These are phyloP conservation scores for Casuarius casuarius DNA, from an alignment of 2,113 vertebrate genomes.

Conservation along the genomic window DNA sequence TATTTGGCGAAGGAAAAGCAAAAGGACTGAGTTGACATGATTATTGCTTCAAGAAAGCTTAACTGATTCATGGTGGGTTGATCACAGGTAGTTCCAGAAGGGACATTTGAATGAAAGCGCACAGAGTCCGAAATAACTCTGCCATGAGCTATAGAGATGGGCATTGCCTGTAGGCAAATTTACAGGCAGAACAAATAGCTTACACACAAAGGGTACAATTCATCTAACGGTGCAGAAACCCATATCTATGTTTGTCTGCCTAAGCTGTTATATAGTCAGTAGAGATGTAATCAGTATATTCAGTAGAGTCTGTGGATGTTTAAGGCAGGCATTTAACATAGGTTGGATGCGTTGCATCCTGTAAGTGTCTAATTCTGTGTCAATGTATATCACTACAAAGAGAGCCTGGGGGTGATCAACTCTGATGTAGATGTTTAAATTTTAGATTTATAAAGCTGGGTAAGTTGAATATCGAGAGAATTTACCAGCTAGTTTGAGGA, in stretches of 20 bases:
- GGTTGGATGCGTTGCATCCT: background rate
- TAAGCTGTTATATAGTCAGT: background rate
- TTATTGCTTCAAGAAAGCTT: background rate
- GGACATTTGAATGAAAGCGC: background rate
- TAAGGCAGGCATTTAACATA: background rate
- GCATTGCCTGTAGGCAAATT: background rate
- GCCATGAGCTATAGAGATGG: background rate
- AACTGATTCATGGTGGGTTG: background rate
- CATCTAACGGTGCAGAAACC: background rate
- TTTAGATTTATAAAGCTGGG: background rate
- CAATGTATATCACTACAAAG: background rate
- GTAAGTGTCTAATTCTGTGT: background rate
- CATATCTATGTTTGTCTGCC: background rate
- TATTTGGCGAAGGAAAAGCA: background rate
- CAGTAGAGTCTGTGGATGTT: background rate
- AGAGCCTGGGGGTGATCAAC: background rate
- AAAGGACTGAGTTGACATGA: background rate
- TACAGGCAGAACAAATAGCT: background rate
- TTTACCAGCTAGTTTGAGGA: background rate
- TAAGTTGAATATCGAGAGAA: background rate
- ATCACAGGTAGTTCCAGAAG: background rate
- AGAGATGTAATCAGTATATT: background rate
- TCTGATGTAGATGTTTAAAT: background rate
- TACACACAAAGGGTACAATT: background rate
- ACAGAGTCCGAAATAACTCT: background rate